A percentile compares a stretch with the other conserved stretches of the same genome.
Evolutionary conservation across 2,113 vertebrate genomes (phyloP).

Genomic region (Rhinolophus sinicus): DNA sequence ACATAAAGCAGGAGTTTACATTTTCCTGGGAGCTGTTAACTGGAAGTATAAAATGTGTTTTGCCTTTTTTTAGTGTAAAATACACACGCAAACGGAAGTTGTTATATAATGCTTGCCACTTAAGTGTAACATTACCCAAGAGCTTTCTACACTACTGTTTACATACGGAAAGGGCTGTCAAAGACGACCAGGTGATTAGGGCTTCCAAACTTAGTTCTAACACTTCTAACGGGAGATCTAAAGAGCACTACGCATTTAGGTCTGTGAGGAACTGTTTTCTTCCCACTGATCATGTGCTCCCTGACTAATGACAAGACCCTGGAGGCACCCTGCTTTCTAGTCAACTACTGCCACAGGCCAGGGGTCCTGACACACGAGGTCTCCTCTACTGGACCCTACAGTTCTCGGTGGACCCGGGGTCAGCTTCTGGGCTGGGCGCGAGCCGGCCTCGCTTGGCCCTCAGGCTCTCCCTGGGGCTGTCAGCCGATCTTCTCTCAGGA

Average conservation of each 20-base stretch:
- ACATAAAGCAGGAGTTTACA: not conserved
- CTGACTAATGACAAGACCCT: not conserved
- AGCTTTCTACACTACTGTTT: not conserved
- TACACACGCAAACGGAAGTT: not conserved
- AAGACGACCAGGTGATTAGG: not conserved
- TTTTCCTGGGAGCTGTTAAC: not conserved
- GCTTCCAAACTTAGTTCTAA: not conserved
- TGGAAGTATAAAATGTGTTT: not conserved
- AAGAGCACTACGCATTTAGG: too few species aligned
- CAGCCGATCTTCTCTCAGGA: constrained; percentile 1
- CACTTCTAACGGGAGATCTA: not conserved
- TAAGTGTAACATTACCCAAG: not conserved
- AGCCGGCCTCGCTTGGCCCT: constrained; percentile 31
- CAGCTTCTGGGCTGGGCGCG: constrained; percentile 57
- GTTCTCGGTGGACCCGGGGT: constrained; percentile 84
- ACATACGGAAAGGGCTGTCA: not conserved
- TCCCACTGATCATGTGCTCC: not conserved
- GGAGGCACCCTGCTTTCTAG: not conserved
- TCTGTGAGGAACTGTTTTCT: not conserved
- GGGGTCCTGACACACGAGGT: not conserved
- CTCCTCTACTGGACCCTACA: constrained; percentile 90
- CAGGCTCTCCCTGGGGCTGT: constrained; percentile 39
- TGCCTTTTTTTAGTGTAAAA: not conserved
- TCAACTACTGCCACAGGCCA: not conserved
- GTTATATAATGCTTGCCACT: not conserved